Evolutionary conservation across 1,140 invertebrate genomes (phyloP).

Genomic region (Ceratosolen fusciceps): DNA sequence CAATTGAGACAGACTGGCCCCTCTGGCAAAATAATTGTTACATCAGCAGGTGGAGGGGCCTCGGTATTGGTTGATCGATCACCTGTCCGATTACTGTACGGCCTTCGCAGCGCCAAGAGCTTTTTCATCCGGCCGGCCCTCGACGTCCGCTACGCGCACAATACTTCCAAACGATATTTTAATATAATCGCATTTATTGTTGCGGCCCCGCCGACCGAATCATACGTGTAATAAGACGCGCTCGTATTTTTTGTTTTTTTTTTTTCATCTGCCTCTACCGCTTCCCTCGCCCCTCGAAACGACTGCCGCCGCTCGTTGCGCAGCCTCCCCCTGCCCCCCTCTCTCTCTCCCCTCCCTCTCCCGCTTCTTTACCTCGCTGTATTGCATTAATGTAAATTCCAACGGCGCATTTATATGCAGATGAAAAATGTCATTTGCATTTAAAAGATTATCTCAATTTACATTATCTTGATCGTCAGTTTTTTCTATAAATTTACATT

Average conservation of each 20-base stretch:
- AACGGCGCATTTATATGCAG: slow-evolving; percentile 49
- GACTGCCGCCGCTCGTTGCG: background rate
- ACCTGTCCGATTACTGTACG: slow-evolving; percentile 13
- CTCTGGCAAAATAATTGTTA: slow-evolving; percentile 13
- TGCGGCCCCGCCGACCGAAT: slow-evolving; percentile 32
- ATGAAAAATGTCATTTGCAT: slow-evolving; percentile 52
- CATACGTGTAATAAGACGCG: slow-evolving; percentile 44
- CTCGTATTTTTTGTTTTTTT: slow-evolving; percentile 32
- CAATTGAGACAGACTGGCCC: background rate
- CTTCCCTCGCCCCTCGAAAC: background rate
- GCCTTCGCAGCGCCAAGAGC: background rate
- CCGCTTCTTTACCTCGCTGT: slow-evolving; percentile 31
- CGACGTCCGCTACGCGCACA: background rate
- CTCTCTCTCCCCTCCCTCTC: background rate
- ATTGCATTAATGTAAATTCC: slow-evolving; percentile 52
- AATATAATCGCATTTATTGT: slow-evolving; percentile 49
- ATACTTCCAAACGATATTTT: slow-evolving; percentile 39
- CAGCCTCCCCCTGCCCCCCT: background rate
- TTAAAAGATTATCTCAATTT: slow-evolving; percentile 52
- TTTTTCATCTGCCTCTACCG: background rate
- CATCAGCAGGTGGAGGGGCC: slow-evolving; percentile 32
- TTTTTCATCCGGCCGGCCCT: slow-evolving; percentile 8
- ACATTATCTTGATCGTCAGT: slow-evolving; percentile 51
- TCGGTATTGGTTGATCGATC: slow-evolving; percentile 37
- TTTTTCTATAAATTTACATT: slow-evolving; percentile 52